Evolutionary conservation across 2,888 invertebrate genomes (phyloP), one percentile per base, ranked within the genome.

Genomic region (Andrena fulva): DNA sequence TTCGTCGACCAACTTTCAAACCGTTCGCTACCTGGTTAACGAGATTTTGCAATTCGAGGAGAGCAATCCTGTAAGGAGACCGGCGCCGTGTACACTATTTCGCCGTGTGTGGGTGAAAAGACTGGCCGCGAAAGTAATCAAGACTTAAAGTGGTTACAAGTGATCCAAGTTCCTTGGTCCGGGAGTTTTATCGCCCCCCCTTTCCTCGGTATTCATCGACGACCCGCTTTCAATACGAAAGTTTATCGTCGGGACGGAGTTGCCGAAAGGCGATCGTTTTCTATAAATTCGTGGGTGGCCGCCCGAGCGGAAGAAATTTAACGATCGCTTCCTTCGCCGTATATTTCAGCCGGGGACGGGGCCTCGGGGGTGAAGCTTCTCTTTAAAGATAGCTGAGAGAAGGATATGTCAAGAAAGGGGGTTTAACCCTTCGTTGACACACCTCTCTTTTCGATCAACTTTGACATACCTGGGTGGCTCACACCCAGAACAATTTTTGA

Each of bases 291-390:
- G 54, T 12, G 42, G 16, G 33, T 50, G 16, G 2, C 8, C 10
- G 54, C 31, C 48, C 56, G 59, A 24, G 24, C 50, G 67, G 54
- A 67, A 77, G 71, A 27, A 56, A 31, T 67, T 72, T 78, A 80
- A 80, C 71, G 71, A 78, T 35, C 70, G n/a, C 42, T 80, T 54
- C 78, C 66, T 64, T 69, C 68, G 63, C n/a, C 66, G 62, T 48
- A 64, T 63, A 70, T 63, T 50, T 27, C 56, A 35, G 16, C 10
- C 35, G 29, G n/a, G 24, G 76, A 50, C 63, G 67, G 27, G 62
- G 10, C 35, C 16, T 1, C 35, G 59, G 56, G 60, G 48, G 12
- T 42, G 62, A 62, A 56, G 16, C 31, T 8, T 63, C 54, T 63
- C 50, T 52, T 62, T 50, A 20, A 52, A 52, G 52, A 20, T 52